Base-by-base conservation (phyloP, 2,797 vertebrate genomes). In the Lutjanus campechanus region DNA sequence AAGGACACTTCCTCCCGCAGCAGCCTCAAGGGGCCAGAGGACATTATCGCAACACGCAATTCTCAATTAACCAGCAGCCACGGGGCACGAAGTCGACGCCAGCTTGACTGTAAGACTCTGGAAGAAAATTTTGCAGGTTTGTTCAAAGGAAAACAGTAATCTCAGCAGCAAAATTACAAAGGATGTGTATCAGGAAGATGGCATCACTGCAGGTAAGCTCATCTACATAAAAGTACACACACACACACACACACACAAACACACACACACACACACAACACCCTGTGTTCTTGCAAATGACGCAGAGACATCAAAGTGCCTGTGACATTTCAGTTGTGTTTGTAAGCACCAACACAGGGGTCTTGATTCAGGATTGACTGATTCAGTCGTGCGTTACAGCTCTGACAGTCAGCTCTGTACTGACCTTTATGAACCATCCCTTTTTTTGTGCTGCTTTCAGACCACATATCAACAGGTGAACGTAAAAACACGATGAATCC, bases 311-410 rank as follows among this genome's bases (percentile, higher is more conserved):
- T 84, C 79, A 90, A 84, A 85, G 80, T n/a, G 7, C 43, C 53
- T 1, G 58, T 87, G 90, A 89, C 85, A 86, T 89, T 91, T 89
- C 51, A 73, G 2, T 68, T 49, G 40, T 71, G 72, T 73, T 69
- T 63, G 69, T 22, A 44, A 76, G 46, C 68, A 55, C 69, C 56
- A 65, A 76, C 60, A 71, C 75, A 8, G 2, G 44, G 55, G 16
- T 76, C 76, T 82, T 8, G 3, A 47, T 60, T 73, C 74, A 70
- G 46, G n/a, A 25, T 15, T n/a, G 36, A 63, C 8, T 61, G 11
- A 68, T 61, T 60, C 44, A 61, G 49, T 13, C 4, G 8, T 25
- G n/a, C 11, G 5, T 60, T 43, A 4, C 53, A 71, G 50, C 50
- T 68, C 41, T 79, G 69, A 29, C 58, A 62, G 62, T 49, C 44